Evolutionary conservation across 2,888 invertebrate species (phyloP).

Genomic region (Polydrusus tereticollis): DNA sequence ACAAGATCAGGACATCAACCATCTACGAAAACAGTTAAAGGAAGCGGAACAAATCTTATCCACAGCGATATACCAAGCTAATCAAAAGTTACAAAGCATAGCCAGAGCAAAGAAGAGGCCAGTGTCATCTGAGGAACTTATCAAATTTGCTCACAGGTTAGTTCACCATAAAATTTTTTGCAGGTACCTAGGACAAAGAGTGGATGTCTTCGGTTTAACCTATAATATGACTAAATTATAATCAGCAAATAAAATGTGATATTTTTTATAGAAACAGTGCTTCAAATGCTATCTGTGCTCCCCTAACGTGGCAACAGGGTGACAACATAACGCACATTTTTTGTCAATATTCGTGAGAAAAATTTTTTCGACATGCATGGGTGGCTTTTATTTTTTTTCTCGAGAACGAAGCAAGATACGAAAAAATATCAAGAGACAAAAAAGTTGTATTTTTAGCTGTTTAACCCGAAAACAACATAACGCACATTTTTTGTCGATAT

Average conservation of each 20-base stretch:
- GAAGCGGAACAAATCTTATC: conserved; percentile 96
- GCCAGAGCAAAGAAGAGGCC: conserved; percentile 89
- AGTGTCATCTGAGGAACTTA: conserved; percentile 94
- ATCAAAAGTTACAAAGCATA: conserved; percentile 93
- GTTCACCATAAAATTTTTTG: too few relatives aligned
- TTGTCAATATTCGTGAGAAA: too few relatives aligned
- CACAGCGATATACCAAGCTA: conserved; percentile 95
- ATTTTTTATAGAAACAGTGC: conserved; percentile 93
- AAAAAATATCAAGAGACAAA: too few relatives aligned
- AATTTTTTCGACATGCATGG: too few relatives aligned
- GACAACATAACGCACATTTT: too few relatives aligned
- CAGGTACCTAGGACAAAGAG: not conserved
- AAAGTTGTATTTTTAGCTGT: too few relatives aligned
- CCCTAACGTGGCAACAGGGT: conserved; percentile 95
- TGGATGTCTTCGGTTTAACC: not conserved
- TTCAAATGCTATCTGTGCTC: conserved; percentile 97
- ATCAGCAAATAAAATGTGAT: too few relatives aligned
- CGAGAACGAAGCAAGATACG: too few relatives aligned
- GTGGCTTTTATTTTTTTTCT: too few relatives aligned
- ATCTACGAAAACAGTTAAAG: conserved; percentile 91
- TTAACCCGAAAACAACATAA: too few relatives aligned
- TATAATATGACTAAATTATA: too few relatives aligned
- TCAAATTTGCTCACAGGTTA: conserved; percentile 88
- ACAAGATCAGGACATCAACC: conserved; percentile 92
- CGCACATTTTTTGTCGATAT: too few relatives aligned